Base-by-base conservation (phyloP, 2,113 vertebrate genomes). In the Cisticola juncidis region DNA sequence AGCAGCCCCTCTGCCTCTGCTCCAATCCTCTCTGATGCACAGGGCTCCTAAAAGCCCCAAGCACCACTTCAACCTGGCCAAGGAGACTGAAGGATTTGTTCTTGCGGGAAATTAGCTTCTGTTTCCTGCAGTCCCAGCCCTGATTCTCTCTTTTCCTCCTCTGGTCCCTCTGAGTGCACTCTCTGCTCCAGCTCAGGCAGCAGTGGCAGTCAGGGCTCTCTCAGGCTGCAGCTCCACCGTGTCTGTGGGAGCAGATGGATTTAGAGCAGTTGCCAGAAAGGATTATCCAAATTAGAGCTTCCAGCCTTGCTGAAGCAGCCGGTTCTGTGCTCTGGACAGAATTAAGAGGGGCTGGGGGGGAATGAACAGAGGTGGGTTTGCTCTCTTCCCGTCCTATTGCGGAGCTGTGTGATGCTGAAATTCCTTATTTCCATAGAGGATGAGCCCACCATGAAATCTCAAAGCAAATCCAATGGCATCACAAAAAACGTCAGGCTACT, bases 341-440 rank as follows among this genome's bases (percentile, higher is more conserved):
- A 60, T 94, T 85, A 87, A 65, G 36, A 31, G 11, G 23, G 45
- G 21, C 22, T 80, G 36, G 35, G 26, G 70, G 61, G 47, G 64
- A 53, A 28, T 2, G 7, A n/a, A 8, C 2, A 20, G 54, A 48
- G 1, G 2, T 7, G 26, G 18, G 2, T 61, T 58, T 73, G 28
- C 42, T 77, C 58, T 62, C 33, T 77, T 40, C 15, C 36, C 6
- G 2, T 36, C 45, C 17, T 68, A 58, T 47, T 33, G 42, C 61
- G 19, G 76, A 74, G 12, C 31, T 33, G 9, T 12, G 12, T 48
- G 78, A 19, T 80, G 47, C 38, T 42, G 28, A 61, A 76, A 36
- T 7, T 9, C n/a, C 15, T 25, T 4, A 0, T 81, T 74, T 92
- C 48, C 36, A 5, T 0, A 0, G 29, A 0, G 24, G 38, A 42